Evolutionary conservation across 2,888 invertebrate species (phyloP), one percentile per base, ranked within the genome.

Genomic region (Aphodius granarius): DNA sequence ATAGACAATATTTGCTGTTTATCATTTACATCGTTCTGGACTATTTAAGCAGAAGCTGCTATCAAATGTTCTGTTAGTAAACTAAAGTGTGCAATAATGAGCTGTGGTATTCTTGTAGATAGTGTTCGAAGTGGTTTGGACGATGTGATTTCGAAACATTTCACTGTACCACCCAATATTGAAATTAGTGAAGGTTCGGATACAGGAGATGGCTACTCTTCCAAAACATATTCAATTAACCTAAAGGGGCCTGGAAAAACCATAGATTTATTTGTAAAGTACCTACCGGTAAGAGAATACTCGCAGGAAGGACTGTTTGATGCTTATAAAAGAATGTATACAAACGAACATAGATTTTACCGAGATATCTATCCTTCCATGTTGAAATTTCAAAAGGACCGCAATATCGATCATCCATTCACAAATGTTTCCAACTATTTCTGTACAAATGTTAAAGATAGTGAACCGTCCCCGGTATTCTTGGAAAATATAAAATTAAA

Each of bases 401-500:
- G 68, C 21, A 19, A 72, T 4, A 72, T 74, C n/a, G 17, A 68
- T 43, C 43, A 65, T 22, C 68, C 68, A 13, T 74, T 74, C 21
- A 72, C 43, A 5, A 74, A 72, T 19, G 76, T 76, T 4, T 72
- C 76, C 5, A 74, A 76, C 17, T 72, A 73, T 74, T 76, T 72
- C 17, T 71, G 80, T 2, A 43, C 76, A 2, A 81, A 80, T 0
- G 81, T 68, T 9, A 19, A 1, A 18, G 21, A 68, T 68, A n/a
- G 18, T 9, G 20, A 77, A 78, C 75, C 79, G 72, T 72, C 80
- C 76, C 70, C 73, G 73, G 64, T 85, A 3, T 78, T 83, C 6
- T 72, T 85, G 73, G 81, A 83, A 79, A 83, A 85, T 77, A 71
- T 85, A 23, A 81, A 80, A 71, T 73, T 74, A 16, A 20, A 23